phyloP scores from a whole-genome alignment of 2,113 vertebrate species.

The Okapia johnstoni region DNA sequence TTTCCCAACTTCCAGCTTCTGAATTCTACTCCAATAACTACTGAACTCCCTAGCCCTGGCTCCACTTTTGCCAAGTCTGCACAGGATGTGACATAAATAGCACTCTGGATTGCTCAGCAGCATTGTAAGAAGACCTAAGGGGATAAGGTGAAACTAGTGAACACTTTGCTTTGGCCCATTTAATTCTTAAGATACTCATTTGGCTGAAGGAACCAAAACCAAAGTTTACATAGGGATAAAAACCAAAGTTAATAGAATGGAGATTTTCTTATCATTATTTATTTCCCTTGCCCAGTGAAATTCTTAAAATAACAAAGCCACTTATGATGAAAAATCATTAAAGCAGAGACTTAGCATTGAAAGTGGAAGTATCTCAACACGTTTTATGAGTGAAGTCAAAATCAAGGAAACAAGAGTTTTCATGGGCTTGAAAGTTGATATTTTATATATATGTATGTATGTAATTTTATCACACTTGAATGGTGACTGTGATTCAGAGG shows the following conservation, averaged over 20 bases:
- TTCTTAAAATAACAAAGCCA: not conserved
- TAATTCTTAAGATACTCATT: not conserved
- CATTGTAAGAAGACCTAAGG: not conserved
- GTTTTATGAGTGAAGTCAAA: not conserved
- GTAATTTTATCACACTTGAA: not conserved
- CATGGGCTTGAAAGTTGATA: not conserved
- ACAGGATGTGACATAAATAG: not conserved
- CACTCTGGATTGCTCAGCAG: not conserved
- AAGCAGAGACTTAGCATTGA: not conserved
- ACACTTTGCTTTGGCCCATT: not conserved
- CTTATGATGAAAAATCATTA: not conserved
- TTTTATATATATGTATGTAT: not conserved
- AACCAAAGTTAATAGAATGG: not conserved
- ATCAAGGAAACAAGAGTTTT: not conserved
- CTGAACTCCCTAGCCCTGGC: too few relatives aligned
- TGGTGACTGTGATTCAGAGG: not conserved
- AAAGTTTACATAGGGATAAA: not conserved
- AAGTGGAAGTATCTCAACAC: not conserved
- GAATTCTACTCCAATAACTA: not conserved
- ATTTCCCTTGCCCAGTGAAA: not conserved
- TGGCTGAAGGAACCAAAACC: not conserved
- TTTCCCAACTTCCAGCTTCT: not conserved
- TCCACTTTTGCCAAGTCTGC: not conserved
- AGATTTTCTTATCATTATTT: not conserved
- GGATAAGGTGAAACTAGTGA: not conserved